Evolutionary conservation across 2,113 vertebrate species (phyloP).

Genomic region (Hylia prasina): DNA sequence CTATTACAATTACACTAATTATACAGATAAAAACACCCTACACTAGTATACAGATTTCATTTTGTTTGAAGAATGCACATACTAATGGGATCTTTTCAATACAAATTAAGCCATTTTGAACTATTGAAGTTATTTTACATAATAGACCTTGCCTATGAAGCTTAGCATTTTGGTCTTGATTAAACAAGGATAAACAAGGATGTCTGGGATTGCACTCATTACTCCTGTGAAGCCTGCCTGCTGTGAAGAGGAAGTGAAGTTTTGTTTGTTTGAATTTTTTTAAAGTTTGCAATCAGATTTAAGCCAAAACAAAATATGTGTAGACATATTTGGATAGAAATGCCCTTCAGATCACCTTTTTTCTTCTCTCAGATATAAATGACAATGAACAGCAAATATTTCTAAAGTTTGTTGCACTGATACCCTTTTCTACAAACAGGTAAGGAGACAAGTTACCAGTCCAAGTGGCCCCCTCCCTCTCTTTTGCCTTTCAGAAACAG

Average conservation of each 20-base stretch:
- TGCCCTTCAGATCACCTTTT: neutral
- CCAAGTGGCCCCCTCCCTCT: neutral
- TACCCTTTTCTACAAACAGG: neutral
- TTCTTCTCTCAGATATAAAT: neutral
- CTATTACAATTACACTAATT: conserved; percentile 37
- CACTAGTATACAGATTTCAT: neutral
- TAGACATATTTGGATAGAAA: neutral
- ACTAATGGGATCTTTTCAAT: conserved; percentile 8
- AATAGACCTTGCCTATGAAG: conserved; percentile 11
- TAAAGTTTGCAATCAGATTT: neutral
- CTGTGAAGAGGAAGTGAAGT: neutral
- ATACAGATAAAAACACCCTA: neutral
- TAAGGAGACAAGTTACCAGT: neutral
- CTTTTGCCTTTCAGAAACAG: neutral
- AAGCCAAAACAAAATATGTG: neutral
- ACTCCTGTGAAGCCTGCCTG: neutral
- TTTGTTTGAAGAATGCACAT: conserved; percentile 25
- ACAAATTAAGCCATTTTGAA: conserved; percentile 16
- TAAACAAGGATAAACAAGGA: neutral
- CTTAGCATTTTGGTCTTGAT: neutral
- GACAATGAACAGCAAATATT: neutral
- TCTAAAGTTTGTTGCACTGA: neutral
- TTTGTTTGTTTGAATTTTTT: neutral
- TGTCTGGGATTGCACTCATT: neutral
- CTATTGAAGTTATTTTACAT: conserved; percentile 10